Evolutionary conservation across 92 coral and sea anemone genomes (phyloP).

Genomic region (Siderastrea siderea): DNA sequence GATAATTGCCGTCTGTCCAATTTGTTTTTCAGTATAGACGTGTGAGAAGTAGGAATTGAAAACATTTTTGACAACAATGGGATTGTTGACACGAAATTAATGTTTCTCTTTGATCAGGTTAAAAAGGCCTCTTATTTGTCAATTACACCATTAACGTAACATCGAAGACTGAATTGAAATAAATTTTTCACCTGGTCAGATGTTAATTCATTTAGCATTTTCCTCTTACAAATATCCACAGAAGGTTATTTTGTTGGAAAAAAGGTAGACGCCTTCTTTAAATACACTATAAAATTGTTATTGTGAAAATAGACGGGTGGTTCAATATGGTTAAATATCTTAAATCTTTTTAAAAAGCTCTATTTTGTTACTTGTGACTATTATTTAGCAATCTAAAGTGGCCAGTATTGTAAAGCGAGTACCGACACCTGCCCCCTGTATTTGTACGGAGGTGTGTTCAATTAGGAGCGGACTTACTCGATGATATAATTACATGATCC

Average conservation of each 20-base stretch:
- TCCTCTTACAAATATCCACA: too few relatives aligned
- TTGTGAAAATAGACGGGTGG: background rate
- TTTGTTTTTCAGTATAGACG: too few relatives aligned
- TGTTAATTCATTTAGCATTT: too few relatives aligned
- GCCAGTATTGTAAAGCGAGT: background rate
- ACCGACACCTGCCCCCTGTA: background rate
- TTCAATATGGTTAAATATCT: slow-evolving; percentile 3
- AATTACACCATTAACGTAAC: too few relatives aligned
- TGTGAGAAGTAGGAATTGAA: background rate
- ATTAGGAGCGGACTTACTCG: background rate
- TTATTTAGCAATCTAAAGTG: background rate
- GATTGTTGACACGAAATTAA: too few relatives aligned
- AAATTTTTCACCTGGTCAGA: too few relatives aligned
- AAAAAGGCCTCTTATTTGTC: too few relatives aligned
- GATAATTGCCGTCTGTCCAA: too few relatives aligned
- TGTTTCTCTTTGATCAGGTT: too few relatives aligned
- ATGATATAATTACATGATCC: background rate
- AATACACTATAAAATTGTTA: background rate
- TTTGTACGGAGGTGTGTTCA: background rate
- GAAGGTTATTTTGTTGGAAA: too few relatives aligned
- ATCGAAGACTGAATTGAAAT: too few relatives aligned
- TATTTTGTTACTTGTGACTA: background rate
- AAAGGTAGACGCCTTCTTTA: background rate
- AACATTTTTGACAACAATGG: too few relatives aligned
- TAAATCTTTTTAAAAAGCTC: background rate